These are phyloP conservation scores for Drosophila bunnanda DNA, from an alignment of 2,888 invertebrate genomes.

Conservation along the genomic window DNA sequence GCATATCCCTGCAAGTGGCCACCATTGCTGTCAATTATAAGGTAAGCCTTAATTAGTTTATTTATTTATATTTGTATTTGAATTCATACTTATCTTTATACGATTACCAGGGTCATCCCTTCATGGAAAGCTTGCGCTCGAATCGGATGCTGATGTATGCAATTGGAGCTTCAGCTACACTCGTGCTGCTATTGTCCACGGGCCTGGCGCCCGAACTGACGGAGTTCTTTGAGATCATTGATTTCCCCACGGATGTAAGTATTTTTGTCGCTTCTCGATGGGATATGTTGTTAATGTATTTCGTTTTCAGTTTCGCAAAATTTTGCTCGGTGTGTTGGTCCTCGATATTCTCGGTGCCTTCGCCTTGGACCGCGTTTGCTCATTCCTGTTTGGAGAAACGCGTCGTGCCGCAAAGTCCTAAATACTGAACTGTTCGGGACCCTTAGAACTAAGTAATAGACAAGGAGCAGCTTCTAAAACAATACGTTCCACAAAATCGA, in stretches of 20 bases:
- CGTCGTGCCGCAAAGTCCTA: slow-evolving; percentile 84
- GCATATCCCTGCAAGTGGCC: slow-evolving; percentile 97
- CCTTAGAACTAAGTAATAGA: slow-evolving; percentile 23
- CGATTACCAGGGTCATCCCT: slow-evolving; percentile 92
- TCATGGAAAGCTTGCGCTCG: slow-evolving; percentile 97
- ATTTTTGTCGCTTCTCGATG: not conserved
- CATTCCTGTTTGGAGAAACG: slow-evolving; percentile 94
- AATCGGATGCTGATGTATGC: slow-evolving; percentile 97
- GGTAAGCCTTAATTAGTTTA: slow-evolving; percentile 85
- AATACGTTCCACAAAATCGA: slow-evolving; percentile 38
- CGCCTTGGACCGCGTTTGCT: slow-evolving; percentile 92
- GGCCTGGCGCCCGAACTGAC: slow-evolving; percentile 94
- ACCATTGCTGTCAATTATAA: slow-evolving; percentile 99
- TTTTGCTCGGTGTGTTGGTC: slow-evolving; percentile 92
- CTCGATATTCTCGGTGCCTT: slow-evolving; percentile 95
- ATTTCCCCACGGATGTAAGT: slow-evolving; percentile 95
- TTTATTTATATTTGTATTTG: not conserved
- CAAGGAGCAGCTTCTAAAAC: slow-evolving; percentile 20
- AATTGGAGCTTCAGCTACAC: slow-evolving; percentile 91
- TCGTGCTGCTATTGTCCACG: slow-evolving; percentile 93
- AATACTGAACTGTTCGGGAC: slow-evolving; percentile 65
- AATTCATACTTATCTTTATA: not conserved
- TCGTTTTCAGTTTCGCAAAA: slow-evolving; percentile 92
- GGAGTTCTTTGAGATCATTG: slow-evolving; percentile 96
- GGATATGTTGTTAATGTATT: not conserved